Evolutionary conservation across 2,113 vertebrate species (phyloP).

Genomic region (Amia ocellicauda): DNA sequence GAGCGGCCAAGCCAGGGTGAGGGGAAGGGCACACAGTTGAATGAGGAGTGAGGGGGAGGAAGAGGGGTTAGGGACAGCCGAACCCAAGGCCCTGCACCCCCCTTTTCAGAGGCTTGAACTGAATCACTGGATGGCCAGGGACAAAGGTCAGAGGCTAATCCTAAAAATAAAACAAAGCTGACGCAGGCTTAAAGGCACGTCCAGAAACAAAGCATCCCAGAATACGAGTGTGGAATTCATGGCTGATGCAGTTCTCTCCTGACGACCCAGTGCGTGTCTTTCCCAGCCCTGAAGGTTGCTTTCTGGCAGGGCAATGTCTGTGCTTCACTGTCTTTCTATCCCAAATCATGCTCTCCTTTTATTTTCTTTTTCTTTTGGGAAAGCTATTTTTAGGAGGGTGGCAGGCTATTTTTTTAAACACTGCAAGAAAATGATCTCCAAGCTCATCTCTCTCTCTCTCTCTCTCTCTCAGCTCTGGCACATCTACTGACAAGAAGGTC

Average conservation of each 20-base stretch:
- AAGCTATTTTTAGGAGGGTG: conserved; percentile 23
- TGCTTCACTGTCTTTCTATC: neutral
- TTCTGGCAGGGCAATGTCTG: no score
- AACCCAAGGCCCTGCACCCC: neutral
- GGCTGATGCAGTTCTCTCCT: no score
- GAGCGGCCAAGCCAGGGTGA: neutral
- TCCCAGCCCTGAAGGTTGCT: no score
- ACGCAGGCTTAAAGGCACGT: neutral
- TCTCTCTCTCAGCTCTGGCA: neutral
- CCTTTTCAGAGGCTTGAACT: conserved; percentile 8
- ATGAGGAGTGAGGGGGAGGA: neutral
- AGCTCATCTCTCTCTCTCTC: neutral
- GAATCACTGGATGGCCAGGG: conserved; percentile 4
- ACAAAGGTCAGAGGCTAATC: conserved; percentile 18
- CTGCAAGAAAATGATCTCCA: no score
- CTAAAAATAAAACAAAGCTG: conserved; percentile 19
- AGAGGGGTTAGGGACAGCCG: neutral
- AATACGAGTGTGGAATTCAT: conserved; percentile 11
- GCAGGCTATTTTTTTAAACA: neutral
- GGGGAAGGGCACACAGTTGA: neutral
- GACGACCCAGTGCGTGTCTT: no score
- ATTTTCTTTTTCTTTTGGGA: conserved; percentile 17
- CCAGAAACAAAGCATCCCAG: conserved; percentile 21
- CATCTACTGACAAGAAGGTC: neutral
- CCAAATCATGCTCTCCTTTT: conserved; percentile 19